Conservation (phyloP, 2,888 invertebrate species). For the Drosophila multiciliata region DNA sequence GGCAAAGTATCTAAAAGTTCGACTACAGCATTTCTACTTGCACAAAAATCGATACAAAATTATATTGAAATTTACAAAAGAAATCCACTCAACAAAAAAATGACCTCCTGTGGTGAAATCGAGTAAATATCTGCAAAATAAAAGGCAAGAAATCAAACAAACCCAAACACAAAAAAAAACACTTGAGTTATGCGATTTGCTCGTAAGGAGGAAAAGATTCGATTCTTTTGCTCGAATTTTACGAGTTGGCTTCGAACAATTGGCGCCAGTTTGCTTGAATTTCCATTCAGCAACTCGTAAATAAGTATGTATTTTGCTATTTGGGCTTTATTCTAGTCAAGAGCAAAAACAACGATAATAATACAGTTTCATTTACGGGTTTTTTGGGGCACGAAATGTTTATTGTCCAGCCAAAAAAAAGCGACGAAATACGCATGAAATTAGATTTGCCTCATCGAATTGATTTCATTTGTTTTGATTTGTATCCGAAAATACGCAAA, state of each 20-base stretch:
- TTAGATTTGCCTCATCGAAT: slow-evolving; percentile 79
- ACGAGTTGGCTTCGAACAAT: slow-evolving; percentile 43
- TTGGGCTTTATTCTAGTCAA: slow-evolving; percentile 30
- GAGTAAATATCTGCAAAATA: background rate
- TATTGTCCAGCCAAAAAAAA: slow-evolving; percentile 72
- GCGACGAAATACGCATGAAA: slow-evolving; percentile 77
- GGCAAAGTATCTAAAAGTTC: background rate
- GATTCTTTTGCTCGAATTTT: slow-evolving; percentile 36
- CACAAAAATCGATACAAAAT: background rate
- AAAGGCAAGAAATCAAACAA: background rate
- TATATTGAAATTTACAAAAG: background rate
- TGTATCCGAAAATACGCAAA: slow-evolving; percentile 78
- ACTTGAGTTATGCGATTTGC: slow-evolving; percentile 15
- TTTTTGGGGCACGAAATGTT: slow-evolving; percentile 52
- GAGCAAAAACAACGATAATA: slow-evolving; percentile 16
- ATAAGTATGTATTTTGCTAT: slow-evolving; percentile 52
- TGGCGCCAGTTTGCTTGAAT: slow-evolving; percentile 57
- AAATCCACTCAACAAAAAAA: background rate
- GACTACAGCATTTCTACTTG: background rate
- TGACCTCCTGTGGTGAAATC: background rate
- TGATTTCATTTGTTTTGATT: slow-evolving; percentile 78
- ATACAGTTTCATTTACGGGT: slow-evolving; percentile 33
- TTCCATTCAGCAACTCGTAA: slow-evolving; percentile 44
- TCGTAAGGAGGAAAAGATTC: slow-evolving; percentile 21
- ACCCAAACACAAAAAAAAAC: slow-evolving; percentile 4